Evolutionary conservation across 2,113 vertebrate genomes (phyloP).

Genomic region (Varanus komodoensis): DNA sequence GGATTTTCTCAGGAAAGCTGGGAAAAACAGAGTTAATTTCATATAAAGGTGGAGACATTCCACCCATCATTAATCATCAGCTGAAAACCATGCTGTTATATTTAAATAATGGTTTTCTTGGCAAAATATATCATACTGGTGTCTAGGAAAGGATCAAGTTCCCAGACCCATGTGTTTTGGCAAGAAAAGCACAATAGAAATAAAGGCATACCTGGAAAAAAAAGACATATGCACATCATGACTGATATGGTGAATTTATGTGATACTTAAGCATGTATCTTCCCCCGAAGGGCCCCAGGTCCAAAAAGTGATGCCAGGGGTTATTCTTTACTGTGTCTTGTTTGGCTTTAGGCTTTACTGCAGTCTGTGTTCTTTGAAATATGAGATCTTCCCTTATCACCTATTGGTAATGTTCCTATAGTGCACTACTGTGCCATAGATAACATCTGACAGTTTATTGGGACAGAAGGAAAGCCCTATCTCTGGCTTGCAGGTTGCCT

Average conservation of each 20-base stretch:
- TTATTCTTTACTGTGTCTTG: background rate
- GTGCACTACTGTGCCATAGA: background rate
- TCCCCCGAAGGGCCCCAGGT: background rate
- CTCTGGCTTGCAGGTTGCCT: background rate
- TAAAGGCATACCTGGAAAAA: no score
- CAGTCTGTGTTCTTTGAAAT: background rate
- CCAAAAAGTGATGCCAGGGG: background rate
- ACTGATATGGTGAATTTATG: background rate
- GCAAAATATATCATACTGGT: background rate
- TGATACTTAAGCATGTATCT: background rate
- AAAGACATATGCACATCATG: no score
- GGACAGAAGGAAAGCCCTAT: slow-evolving; percentile 6
- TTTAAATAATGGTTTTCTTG: background rate
- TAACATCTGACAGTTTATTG: slow-evolving; percentile 16
- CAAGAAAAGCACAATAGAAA: background rate
- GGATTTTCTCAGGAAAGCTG: background rate
- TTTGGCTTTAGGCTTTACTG: background rate
- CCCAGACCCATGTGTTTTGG: background rate
- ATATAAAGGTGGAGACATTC: background rate
- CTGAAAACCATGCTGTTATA: background rate
- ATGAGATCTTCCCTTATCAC: background rate
- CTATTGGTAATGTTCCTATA: background rate
- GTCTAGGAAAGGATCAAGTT: background rate
- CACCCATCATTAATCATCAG: background rate
- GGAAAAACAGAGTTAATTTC: background rate